Evolutionary conservation across 30 jellyfish, hydroid and myxozoan genomes (phyloP).

Genomic region (Pelagia noctiluca): DNA sequence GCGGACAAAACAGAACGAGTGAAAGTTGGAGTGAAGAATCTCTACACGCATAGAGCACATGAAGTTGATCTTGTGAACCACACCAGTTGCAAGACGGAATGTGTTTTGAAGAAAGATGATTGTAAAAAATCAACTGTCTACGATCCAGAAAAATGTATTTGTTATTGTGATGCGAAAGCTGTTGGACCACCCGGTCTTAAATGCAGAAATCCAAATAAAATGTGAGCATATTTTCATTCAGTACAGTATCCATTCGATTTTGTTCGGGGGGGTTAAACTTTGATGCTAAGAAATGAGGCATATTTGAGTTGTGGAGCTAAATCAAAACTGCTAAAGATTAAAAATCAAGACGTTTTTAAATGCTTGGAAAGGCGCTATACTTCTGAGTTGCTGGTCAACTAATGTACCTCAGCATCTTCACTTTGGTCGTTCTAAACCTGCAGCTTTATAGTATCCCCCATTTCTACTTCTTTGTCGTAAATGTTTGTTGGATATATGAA

Average conservation of each 20-base stretch:
- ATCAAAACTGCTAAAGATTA: no score
- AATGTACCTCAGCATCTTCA: no score
- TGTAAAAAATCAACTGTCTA: slow-evolving; percentile 24
- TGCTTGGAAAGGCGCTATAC: no score
- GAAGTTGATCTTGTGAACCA: slow-evolving; percentile 23
- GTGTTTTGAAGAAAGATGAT: slow-evolving; percentile 45
- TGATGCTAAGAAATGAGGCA: no score
- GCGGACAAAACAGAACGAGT: slow-evolving; percentile 1
- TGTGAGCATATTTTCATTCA: not conserved
- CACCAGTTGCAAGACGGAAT: slow-evolving; percentile 61
- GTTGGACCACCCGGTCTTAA: slow-evolving; percentile 40
- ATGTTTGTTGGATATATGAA: not conserved
- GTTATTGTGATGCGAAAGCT: not conserved
- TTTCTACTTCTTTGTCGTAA: no score
- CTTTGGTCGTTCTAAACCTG: no score
- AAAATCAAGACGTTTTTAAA: no score
- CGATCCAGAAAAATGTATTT: not conserved
- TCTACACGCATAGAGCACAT: not conserved
- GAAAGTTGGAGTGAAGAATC: not conserved
- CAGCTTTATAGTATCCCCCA: no score
- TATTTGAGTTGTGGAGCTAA: no score
- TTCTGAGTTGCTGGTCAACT: no score
- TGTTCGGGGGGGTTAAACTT: no score
- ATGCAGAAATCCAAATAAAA: slow-evolving; percentile 33
- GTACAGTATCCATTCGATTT: no score